These are phyloP conservation scores for Ennomos fuscantarius DNA, from an alignment of 2,888 invertebrate genomes.

Conservation along the genomic window DNA sequence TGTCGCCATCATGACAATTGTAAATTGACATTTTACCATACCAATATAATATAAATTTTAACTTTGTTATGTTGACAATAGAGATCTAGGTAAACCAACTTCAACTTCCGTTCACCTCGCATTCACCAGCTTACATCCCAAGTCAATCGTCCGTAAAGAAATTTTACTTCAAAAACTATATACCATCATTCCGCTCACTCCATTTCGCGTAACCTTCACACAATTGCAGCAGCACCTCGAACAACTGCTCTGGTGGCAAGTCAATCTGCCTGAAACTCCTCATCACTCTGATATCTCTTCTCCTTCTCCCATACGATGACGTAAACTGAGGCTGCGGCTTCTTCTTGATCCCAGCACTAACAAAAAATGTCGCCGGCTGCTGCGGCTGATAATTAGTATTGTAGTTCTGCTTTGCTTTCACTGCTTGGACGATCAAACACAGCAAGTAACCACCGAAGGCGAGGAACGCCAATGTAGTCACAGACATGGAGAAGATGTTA, in stretches of 20 bases:
- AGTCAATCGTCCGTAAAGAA: no score
- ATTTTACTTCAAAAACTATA: no score
- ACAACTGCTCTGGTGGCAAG: slow-evolving; percentile 77
- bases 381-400: slow-evolving; percentile 55
- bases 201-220: slow-evolving; percentile 85
- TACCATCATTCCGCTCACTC: slow-evolving; percentile 52
- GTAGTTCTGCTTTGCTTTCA: slow-evolving; percentile 86
- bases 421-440: slow-evolving; percentile 90
- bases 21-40: no score
- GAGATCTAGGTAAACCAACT: no score
- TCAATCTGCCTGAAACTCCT: slow-evolving; percentile 54
- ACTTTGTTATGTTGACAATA: no score
- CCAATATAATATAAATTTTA: no score
- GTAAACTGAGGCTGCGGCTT: slow-evolving; percentile 71
- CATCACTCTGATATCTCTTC: slow-evolving; percentile 52
- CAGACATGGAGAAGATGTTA: slow-evolving; percentile 90
- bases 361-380: slow-evolving; percentile 65
- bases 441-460: slow-evolving; percentile 94
- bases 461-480: slow-evolving; percentile 92
- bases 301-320: slow-evolving; percentile 70
- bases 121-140: no score
- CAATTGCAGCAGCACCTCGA: slow-evolving; percentile 76
- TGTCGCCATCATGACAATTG: no score
- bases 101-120: no score
- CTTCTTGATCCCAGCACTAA: slow-evolving; percentile 75